Conservation (phyloP, 2,888 invertebrate species). For the Drosophila conformis region DNA sequence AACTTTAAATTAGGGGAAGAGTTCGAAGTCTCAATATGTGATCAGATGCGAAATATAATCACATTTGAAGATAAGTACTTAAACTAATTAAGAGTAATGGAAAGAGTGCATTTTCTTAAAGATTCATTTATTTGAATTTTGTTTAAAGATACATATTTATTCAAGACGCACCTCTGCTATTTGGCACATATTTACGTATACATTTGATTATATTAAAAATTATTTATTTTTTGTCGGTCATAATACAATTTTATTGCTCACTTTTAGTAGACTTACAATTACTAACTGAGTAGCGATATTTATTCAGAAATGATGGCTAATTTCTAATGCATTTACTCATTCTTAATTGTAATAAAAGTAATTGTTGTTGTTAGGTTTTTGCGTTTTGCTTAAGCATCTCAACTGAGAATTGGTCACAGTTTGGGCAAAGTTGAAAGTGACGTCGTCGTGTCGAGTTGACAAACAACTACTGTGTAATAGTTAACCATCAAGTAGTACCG, state of each 20-base stretch:
- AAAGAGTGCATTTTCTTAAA: not conserved
- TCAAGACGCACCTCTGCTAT: accelerated
- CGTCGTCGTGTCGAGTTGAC: constrained; percentile 8
- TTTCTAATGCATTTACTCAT: not conserved
- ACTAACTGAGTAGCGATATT: not conserved
- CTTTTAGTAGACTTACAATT: not conserved
- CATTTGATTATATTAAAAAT: not conserved
- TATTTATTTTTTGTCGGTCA: not conserved
- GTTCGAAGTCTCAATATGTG: not conserved
- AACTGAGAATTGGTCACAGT: constrained; percentile 24
- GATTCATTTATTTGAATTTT: not conserved
- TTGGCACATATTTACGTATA: not conserved
- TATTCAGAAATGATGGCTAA: not conserved
- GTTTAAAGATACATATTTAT: not conserved
- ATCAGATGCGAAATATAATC: not conserved
- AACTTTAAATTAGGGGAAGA: not conserved
- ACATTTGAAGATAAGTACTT: not conserved
- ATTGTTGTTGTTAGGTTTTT: not conserved
- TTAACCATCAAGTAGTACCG: constrained; percentile 70
- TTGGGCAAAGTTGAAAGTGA: constrained; percentile 27
- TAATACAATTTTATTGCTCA: not conserved
- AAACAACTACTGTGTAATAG: constrained; percentile 69
- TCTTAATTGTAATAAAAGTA: not conserved
- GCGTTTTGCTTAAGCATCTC: constrained; percentile 10
- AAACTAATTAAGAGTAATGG: too few species aligned